A percentile compares a stretch with the other conserved stretches of the same genome.
Conservation (phyloP, 2,797 vertebrate species). For the Poecilia picta region DNA sequence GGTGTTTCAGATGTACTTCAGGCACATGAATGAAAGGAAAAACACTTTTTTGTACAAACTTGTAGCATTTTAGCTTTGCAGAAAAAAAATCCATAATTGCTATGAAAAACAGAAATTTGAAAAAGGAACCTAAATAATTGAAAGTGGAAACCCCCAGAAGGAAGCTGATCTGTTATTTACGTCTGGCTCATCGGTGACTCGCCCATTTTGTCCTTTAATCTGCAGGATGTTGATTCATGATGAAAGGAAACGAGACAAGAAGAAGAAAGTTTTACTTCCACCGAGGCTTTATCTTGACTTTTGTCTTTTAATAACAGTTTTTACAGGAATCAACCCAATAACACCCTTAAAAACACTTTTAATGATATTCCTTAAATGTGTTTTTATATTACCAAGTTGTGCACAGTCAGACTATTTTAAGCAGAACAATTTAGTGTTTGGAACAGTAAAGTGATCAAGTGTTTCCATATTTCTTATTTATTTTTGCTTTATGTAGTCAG, state of each 20-base stretch:
- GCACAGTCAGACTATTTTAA: not conserved
- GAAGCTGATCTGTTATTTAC: not conserved
- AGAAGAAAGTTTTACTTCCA: not conserved
- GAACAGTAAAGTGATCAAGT: not conserved
- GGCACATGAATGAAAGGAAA: not conserved
- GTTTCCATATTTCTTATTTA: no score
- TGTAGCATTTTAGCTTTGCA: not conserved
- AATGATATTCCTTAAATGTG: not conserved
- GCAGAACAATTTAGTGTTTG: not conserved
- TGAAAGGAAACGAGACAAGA: not conserved
- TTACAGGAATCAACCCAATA: not conserved
- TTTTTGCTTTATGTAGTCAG: not conserved
- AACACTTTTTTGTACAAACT: not conserved
- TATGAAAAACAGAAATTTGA: not conserved
- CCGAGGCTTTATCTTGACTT: not conserved
- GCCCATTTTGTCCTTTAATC: not conserved
- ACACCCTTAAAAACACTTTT: not conserved
- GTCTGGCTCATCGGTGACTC: not conserved
- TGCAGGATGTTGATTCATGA: slow-evolving; percentile 3
- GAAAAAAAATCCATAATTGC: not conserved
- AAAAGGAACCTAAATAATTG: not conserved
- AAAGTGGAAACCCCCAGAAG: not conserved
- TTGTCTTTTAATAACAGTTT: not conserved
- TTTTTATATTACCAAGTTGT: not conserved
- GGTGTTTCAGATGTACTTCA: not conserved